Evolutionary conservation across 37 sponge, comb jelly and placozoan genomes (phyloP).

Genomic region (Spongilla lacustris): DNA sequence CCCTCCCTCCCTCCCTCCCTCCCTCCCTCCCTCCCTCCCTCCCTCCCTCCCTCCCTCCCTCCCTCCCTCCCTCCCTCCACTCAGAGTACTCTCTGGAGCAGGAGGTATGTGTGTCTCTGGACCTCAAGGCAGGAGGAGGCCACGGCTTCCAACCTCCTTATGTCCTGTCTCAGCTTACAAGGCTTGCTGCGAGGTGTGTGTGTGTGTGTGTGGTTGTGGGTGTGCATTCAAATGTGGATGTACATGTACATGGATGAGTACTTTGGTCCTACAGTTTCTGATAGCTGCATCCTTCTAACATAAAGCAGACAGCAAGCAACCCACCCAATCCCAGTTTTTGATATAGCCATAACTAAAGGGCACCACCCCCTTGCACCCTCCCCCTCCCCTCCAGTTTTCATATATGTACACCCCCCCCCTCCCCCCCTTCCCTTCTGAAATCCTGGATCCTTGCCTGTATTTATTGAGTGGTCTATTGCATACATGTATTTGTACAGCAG

Average conservation of each 20-base stretch:
- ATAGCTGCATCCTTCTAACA: too few relatives aligned
- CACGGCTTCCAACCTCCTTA: slow-evolving; percentile 16
- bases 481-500: too few relatives aligned
- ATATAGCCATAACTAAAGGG: too few relatives aligned
- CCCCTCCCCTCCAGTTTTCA: too few relatives aligned
- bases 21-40: neutral
- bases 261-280: neutral
- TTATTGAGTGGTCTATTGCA: too few relatives aligned
- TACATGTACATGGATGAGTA: neutral
- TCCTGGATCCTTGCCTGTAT: too few relatives aligned
- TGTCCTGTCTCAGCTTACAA: slow-evolving; percentile 36
- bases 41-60: slow-evolving; percentile 1
- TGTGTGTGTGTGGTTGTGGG: neutral
- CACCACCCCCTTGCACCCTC: too few relatives aligned
- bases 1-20: neutral
- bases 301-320: too few relatives aligned
- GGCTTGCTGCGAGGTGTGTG: slow-evolving; percentile 37
- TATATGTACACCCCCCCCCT: too few relatives aligned
- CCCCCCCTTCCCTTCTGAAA: too few relatives aligned
- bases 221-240: neutral
- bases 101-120: slow-evolving; percentile 7
- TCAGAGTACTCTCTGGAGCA: neutral
- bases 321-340: too few relatives aligned
- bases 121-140: slow-evolving; percentile 46
- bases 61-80: slow-evolving; percentile 15